Evolutionary conservation across 2,113 vertebrate species (phyloP).

Genomic region (Cacatua alba): DNA sequence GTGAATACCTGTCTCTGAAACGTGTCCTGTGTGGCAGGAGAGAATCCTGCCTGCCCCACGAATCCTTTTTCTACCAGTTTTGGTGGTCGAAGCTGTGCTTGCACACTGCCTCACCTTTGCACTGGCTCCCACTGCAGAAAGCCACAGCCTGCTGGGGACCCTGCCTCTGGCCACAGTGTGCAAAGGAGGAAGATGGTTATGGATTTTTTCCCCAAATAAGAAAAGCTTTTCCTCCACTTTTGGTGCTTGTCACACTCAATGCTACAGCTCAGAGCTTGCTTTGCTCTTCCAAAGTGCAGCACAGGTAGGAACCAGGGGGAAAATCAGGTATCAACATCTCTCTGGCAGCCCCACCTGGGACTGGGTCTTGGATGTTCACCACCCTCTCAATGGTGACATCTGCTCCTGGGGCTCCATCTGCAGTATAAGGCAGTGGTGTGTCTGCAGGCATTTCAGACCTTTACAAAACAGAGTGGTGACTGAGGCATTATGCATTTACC

Average conservation of each 20-base stretch:
- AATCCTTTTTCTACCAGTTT: neutral
- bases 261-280: neutral
- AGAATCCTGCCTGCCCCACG: neutral
- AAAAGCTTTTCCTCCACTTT: neutral
- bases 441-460: neutral
- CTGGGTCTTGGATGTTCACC: neutral
- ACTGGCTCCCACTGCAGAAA: neutral
- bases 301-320: neutral
- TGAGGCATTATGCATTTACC: neutral
- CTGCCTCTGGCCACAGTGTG: neutral
- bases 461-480: neutral
- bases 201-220: neutral
- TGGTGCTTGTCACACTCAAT: neutral
- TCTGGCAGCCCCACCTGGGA: neutral
- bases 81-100: neutral
- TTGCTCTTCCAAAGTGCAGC: neutral
- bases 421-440: rapidly evolving
- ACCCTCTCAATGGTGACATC: neutral
- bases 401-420: neutral
- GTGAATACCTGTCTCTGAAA: neutral
- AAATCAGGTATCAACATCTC: neutral
- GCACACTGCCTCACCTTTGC: neutral
- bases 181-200: neutral
- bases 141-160: neutral
- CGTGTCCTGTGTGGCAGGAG: neutral